A percentile compares a stretch with the other conserved stretches of the same genome.
These are phyloP conservation scores for Calonectris borealis DNA, from an alignment of 2,113 vertebrate genomes.

Conservation along the genomic window DNA sequence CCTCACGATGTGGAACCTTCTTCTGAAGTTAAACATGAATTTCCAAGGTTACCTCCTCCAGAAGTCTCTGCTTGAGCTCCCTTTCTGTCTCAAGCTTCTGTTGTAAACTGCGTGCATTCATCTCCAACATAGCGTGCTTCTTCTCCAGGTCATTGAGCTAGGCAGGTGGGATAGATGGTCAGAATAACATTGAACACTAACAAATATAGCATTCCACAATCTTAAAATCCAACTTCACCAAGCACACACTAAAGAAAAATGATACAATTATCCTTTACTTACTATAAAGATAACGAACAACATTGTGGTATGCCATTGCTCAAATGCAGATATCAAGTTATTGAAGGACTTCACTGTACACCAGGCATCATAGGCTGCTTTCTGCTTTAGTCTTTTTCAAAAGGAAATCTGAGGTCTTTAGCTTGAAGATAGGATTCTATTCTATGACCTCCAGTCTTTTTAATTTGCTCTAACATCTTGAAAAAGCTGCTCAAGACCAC, in stretches of 20 bases:
- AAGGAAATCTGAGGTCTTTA: background rate
- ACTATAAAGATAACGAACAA: background rate
- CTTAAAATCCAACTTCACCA: background rate
- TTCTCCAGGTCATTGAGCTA: slow-evolving; percentile 96
- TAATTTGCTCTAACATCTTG: background rate
- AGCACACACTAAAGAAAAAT: background rate
- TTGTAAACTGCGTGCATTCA: slow-evolving; percentile 94
- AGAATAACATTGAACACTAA: background rate
- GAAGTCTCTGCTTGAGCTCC: slow-evolving; percentile 93
- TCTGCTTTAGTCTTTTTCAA: background rate
- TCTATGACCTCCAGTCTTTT: background rate
- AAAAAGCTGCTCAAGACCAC: background rate
- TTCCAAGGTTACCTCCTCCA: slow-evolving; percentile 87
- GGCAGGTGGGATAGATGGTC: background rate
- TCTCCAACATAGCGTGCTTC: slow-evolving; percentile 97
- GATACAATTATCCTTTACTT: background rate
- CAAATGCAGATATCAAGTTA: background rate
- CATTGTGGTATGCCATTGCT: background rate
- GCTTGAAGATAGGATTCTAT: background rate
- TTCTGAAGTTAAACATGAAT: background rate
- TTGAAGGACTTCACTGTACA: background rate
- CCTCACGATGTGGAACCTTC: background rate
- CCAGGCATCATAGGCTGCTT: background rate
- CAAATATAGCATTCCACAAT: background rate
- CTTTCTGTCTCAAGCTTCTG: slow-evolving; percentile 97